Conservation (phyloP, 1,140 invertebrate species). For the Dufourea novaeangliae region DNA sequence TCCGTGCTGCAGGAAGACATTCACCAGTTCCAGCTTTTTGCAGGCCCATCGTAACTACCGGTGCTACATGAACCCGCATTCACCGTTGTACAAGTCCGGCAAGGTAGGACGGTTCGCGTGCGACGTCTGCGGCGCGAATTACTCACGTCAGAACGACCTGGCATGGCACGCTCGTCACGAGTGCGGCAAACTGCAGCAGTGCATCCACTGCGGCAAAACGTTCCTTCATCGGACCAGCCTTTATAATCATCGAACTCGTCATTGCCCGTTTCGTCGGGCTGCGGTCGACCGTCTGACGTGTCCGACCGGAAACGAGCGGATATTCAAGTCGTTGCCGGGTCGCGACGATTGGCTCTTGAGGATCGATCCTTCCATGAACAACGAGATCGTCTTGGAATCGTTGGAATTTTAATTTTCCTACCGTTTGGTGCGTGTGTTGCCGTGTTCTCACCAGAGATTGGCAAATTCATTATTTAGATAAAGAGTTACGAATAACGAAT, state of each 20-base stretch:
- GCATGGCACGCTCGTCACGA: constrained; percentile 76
- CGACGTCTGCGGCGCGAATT: constrained; percentile 71
- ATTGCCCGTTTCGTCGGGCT: constrained; percentile 20
- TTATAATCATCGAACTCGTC: constrained; percentile 34
- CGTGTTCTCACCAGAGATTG: too few species aligned
- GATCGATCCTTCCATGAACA: constrained; percentile 16
- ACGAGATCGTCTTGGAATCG: constrained; percentile 2
- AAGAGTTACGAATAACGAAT: too few species aligned
- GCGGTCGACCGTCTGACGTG: constrained; percentile 7
- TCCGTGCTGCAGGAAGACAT: constrained; percentile 34
- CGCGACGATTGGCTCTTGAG: neutral
- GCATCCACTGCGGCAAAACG: constrained; percentile 32
- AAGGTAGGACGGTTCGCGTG: constrained; percentile 45
- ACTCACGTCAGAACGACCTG: constrained; percentile 72
- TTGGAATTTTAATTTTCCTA: neutral
- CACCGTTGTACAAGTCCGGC: constrained; percentile 5
- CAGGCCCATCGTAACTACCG: constrained; percentile 17
- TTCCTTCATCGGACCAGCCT: constrained; percentile 34
- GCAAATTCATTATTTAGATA: too few species aligned
- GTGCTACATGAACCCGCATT: constrained; percentile 27
- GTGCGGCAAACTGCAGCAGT: constrained; percentile 64
- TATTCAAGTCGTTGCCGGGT: too few species aligned
- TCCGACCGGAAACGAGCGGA: too few species aligned
- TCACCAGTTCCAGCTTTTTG: constrained; percentile 14
- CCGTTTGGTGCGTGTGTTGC: neutral